Conservation (phyloP, 2,113 vertebrate species). For the Mesitornis unicolor region DNA sequence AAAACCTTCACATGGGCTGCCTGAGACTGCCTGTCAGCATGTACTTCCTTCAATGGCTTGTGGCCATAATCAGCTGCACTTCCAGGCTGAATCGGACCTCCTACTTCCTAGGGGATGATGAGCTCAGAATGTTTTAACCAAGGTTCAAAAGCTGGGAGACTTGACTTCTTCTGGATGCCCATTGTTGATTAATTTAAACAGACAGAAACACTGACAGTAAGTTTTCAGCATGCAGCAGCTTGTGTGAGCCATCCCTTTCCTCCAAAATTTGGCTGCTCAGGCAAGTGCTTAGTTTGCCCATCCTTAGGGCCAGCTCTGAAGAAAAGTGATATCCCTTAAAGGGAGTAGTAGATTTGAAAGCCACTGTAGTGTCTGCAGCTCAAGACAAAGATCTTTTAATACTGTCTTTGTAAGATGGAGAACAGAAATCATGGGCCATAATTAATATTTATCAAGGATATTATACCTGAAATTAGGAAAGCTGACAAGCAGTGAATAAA, state of each 20-base stretch:
- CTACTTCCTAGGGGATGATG: neutral
- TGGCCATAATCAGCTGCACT: neutral
- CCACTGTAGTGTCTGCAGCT: neutral
- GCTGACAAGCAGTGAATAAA: neutral
- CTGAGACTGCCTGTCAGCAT: rapidly evolving
- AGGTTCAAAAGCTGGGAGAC: neutral
- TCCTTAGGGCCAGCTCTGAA: neutral
- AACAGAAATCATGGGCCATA: neutral
- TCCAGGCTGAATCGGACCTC: neutral
- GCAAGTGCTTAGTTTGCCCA: neutral
- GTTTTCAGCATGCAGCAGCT: rapidly evolving
- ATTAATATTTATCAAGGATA: neutral
- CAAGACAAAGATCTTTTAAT: neutral
- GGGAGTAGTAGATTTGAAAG: neutral
- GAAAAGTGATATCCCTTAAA: neutral
- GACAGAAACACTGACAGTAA: neutral
- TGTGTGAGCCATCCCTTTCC: neutral
- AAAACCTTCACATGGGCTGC: neutral
- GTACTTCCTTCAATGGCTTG: neutral
- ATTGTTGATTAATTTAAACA: neutral
- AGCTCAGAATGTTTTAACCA: neutral
- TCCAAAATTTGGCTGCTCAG: neutral
- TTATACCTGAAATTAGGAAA: neutral
- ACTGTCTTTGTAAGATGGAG: neutral
- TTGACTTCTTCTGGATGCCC: neutral